Evolutionary conservation across 2,797 vertebrate genomes (phyloP).

Genomic region (Trematomus bernacchii): DNA sequence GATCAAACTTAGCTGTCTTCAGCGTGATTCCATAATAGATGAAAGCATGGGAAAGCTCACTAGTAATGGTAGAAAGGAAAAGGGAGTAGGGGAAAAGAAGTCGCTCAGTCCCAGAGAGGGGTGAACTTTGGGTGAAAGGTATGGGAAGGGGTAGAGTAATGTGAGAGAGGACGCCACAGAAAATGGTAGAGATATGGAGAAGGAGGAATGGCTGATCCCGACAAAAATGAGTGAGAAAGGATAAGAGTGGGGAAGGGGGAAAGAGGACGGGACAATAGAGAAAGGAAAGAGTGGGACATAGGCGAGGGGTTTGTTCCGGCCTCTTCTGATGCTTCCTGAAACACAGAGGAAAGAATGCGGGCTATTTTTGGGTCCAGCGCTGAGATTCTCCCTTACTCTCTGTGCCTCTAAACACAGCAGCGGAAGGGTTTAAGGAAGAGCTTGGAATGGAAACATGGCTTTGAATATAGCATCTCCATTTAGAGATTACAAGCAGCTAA

Average conservation of each 20-base stretch:
- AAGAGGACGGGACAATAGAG: slow-evolving; percentile 40
- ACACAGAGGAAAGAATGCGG: slow-evolving; percentile 83
- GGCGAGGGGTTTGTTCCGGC: slow-evolving; percentile 68
- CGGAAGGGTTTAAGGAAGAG: slow-evolving; percentile 77
- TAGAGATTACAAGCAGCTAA: slow-evolving; percentile 65
- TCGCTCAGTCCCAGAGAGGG: slow-evolving; percentile 20
- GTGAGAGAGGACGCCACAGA: slow-evolving; percentile 9
- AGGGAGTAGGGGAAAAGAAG: slow-evolving; percentile 10
- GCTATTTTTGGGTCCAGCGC: slow-evolving; percentile 82
- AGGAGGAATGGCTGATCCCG: slow-evolving; percentile 21
- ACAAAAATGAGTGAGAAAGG: slow-evolving; percentile 12
- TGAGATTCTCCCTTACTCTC: slow-evolving; percentile 72
- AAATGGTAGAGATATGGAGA: slow-evolving; percentile 28
- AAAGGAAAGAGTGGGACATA: slow-evolving; percentile 34
- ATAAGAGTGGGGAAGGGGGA: neutral
- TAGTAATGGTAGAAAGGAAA: slow-evolving; percentile 13
- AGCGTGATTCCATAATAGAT: neutral
- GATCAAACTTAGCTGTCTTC: slow-evolving; percentile 10
- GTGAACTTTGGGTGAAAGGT: slow-evolving; percentile 54
- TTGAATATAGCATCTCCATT: slow-evolving; percentile 47
- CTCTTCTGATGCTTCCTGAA: slow-evolving; percentile 81
- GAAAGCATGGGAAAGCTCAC: neutral
- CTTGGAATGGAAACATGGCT: slow-evolving; percentile 66
- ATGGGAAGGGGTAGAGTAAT: slow-evolving; percentile 4
- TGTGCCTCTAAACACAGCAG: slow-evolving; percentile 76